phyloP scores from a whole-genome alignment of 2,797 vertebrate species.

The Babyrousa celebensis region DNA sequence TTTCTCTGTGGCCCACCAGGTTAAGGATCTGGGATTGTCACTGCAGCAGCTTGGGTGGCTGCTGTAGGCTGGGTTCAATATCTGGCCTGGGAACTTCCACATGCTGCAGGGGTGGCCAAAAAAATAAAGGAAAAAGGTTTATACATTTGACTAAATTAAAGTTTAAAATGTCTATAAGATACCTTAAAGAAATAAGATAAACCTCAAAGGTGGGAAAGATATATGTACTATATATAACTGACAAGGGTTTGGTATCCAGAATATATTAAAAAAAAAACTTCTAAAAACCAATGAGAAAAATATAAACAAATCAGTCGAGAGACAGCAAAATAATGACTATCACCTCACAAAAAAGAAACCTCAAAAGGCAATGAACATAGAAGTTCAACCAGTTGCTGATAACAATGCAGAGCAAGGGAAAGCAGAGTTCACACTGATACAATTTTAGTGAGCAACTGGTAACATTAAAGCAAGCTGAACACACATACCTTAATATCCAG shows the following conservation, averaged over 20 bases:
- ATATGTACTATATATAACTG: conserved; percentile 47
- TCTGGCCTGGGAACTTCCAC: no score
- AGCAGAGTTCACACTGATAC: neutral
- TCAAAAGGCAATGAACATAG: neutral
- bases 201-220: conserved; percentile 1
- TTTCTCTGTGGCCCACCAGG: no score
- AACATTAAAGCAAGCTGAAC: neutral
- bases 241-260: neutral
- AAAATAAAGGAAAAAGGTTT: neutral
- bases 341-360: neutral
- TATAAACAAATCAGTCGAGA: neutral
- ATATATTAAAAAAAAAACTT: conserved; percentile 8
- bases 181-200: neutral
- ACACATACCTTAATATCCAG: neutral
- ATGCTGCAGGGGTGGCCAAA: no score
- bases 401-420: neutral
- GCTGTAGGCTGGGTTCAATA: no score
- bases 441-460: neutral
- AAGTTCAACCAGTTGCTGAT: neutral
- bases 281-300: conserved; percentile 6
- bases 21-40: no score
- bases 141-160: neutral
- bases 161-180: neutral
- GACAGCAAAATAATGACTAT: neutral
- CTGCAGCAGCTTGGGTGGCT: no score